A percentile compares a stretch with the other conserved stretches of the same genome.
Conservation (phyloP, 2,797 vertebrate species). For the Moxostoma hubbsi region DNA sequence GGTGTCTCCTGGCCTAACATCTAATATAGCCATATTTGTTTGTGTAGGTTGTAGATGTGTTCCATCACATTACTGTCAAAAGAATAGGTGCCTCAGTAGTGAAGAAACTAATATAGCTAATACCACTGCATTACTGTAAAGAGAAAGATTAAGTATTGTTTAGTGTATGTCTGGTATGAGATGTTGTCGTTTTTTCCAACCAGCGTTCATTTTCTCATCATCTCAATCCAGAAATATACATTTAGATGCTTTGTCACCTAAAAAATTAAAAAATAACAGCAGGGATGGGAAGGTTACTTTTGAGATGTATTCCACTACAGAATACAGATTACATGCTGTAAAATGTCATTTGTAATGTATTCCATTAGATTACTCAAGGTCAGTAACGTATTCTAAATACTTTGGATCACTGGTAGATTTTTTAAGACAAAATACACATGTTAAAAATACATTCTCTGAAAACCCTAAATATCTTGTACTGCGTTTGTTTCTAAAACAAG, state of each 20-base stretch:
- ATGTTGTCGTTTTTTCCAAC: background rate
- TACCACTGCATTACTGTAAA: background rate
- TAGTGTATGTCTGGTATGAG: background rate
- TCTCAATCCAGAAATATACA: background rate
- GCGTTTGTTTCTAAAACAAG: background rate
- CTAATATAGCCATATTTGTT: slow-evolving; percentile 8
- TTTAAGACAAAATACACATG: too few relatives aligned
- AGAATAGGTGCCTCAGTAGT: background rate
- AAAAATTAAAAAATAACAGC: too few relatives aligned
- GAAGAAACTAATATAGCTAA: background rate
- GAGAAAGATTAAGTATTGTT: background rate
- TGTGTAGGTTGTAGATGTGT: slow-evolving; percentile 6
- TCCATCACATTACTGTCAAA: background rate
- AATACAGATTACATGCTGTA: too few relatives aligned
- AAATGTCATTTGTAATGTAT: too few relatives aligned
- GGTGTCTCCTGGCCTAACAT: background rate
- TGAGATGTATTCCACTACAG: too few relatives aligned
- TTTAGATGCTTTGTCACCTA: background rate
- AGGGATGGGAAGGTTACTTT: too few relatives aligned
- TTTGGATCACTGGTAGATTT: too few relatives aligned
- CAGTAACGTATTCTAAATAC: too few relatives aligned
- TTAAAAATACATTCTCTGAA: too few relatives aligned
- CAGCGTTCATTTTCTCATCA: background rate
- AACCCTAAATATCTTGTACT: too few relatives aligned
- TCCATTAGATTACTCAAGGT: too few relatives aligned